Evolutionary conservation across 2,113 vertebrate species (phyloP), one percentile per base, ranked within the genome.

Genomic region (Cyanoramphus novaezelandiae): DNA sequence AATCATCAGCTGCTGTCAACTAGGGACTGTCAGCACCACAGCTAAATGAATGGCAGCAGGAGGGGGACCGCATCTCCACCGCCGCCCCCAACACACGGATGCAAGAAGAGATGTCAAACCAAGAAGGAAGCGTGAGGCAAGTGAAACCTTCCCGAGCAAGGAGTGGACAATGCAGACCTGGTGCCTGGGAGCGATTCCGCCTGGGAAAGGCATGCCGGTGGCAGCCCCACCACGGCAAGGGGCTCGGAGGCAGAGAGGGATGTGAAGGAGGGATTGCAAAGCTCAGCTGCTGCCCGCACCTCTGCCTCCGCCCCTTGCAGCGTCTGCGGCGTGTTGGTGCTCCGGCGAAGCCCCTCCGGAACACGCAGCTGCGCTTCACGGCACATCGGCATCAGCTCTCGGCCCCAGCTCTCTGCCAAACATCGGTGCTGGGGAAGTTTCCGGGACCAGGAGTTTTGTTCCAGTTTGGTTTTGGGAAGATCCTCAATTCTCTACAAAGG

Each of bases 1-100:
- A 72, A 96, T 96, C 96, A 93, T 59, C 65, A 57, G 85, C 93
- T 96, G 23, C 83, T 46, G 91, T 76, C 84, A 39, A 76, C 47
- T 55, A 69, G 88, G 55, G 37, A 47, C 83, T 71, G 86, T 91
- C 63, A 64, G 77, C 88, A 57, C 68, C 86, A 41, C 82, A 95
- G 94, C 93, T 96, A 97, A 59, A 35, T 35, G 13, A 97, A 91
- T 28, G 94, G 86, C 80, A 52, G 60, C 28, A 6, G 84, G 89
- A 41, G 41, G 64, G 62, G 52, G 62, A 25, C 19, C 5, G 4
- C 41, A 24, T 29, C 64, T 75, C 46, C 59, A 3, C 44, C 46
- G 46, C 65, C 75, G 52, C 91, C 82, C 82, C 8, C 2, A 35
- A 12, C 3, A 0, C 55, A 27, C 5, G 4, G 44, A 69, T 3